A percentile compares a stretch with the other conserved stretches of the same genome.
These are phyloP conservation scores for Willisornis vidua DNA, from an alignment of 2,113 vertebrate genomes.

Conservation along the genomic window DNA sequence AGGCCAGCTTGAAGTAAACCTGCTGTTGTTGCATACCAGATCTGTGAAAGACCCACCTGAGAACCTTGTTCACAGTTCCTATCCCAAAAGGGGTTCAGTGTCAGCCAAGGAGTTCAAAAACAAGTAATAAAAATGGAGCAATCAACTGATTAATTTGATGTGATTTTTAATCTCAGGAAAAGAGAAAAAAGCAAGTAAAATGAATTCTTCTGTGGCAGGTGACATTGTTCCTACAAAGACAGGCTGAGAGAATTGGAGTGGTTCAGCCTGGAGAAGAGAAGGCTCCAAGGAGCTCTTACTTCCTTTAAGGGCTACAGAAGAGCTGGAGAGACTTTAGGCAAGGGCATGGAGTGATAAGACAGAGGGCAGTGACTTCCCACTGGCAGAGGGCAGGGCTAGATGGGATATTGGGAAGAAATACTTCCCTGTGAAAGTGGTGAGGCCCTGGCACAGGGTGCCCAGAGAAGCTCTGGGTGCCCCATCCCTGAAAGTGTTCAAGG, in stretches of 20 bases:
- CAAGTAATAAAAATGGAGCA: background rate
- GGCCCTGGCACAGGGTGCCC: background rate
- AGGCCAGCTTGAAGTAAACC: constrained; percentile 26
- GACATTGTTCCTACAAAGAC: background rate
- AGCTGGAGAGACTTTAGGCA: background rate
- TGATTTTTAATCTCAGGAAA: constrained; percentile 1
- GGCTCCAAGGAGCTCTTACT: background rate
- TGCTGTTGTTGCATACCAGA: background rate
- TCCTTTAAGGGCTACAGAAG: background rate
- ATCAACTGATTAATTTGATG: background rate
- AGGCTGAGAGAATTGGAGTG: background rate
- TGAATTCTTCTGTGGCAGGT: background rate
- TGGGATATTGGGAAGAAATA: background rate
- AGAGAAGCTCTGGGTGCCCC: background rate
- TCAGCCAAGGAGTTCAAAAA: background rate
- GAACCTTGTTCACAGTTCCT: background rate
- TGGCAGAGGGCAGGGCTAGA: background rate
- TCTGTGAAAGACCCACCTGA: constrained; percentile 9
- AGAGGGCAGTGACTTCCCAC: background rate
- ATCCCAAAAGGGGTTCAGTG: background rate
- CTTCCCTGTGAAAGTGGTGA: background rate
- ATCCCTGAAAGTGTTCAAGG: background rate
- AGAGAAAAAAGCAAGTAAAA: background rate
- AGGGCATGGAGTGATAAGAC: background rate
- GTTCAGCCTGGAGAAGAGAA: background rate